Evolutionary conservation across 2,113 vertebrate species (phyloP), one percentile per base, ranked within the genome.

Genomic region (Brachirus orientalis): DNA sequence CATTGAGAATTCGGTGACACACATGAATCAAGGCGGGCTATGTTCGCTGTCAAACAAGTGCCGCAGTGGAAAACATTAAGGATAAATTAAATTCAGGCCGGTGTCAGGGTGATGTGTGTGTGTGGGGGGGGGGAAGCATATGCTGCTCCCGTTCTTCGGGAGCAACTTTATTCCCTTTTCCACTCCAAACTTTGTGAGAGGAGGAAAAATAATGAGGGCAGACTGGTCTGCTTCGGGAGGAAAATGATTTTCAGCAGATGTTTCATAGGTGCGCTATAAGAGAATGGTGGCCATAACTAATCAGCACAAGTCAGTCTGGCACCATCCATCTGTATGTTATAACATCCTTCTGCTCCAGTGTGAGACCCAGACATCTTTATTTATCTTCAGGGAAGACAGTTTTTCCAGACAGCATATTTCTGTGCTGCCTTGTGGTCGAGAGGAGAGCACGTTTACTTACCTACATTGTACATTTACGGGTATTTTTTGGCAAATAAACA

Each of bases 1-100:
- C 80, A 63, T 59, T 46, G 74, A 85, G 72, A 69, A 58, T 86
- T 51, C 82, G 84, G 68, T 71, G 85, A 70, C 83, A 73, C 44
- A 45, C 81, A 83, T 90, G 83, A 88, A 92, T 92, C 85, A 88
- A 40, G 75, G 68, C 65, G 2, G 48, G 75, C 65, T 17, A 8
- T 51, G 80, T 65, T 80, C 22, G 33, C 83, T 83, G 87, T 86
- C 84, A 87, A 82, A 84, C 82, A 72, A 69, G 63, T 38, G 72
- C 50, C 19, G 35, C 83, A 35, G 74, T 46, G 70, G 75, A 75
- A 86, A 82, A 66, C 85, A 81, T 76, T 70, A 82, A 54, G 72
- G 72, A 79, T 69, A 51, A 84, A 89, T 87, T 79, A 76, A 78
- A 82, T 12, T 54, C 33, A 2, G 75, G 69, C 36, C 36, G 18